Conservation (phyloP, 2,888 invertebrate species). For the Sisyra nigra region DNA sequence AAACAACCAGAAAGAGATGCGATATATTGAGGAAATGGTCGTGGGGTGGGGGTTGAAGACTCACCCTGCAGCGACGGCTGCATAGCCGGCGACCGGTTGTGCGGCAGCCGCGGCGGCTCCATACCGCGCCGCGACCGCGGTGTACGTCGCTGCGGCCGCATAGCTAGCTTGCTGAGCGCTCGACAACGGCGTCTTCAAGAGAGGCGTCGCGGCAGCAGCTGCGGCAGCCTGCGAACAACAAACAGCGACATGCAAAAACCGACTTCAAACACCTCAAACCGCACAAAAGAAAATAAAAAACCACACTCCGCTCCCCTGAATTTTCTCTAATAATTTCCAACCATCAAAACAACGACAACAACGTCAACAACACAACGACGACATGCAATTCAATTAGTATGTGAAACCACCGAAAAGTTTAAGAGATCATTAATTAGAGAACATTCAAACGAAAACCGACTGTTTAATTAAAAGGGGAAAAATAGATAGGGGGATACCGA, state of each 20-base stretch:
- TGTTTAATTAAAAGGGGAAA: no score
- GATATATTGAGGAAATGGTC: neutral
- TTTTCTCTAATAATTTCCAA: neutral
- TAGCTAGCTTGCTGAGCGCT: conserved; percentile 76
- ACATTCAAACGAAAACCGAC: no score
- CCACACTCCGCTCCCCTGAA: neutral
- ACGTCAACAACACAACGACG: conserved; percentile 3
- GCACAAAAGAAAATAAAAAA: neutral
- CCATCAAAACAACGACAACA: neutral
- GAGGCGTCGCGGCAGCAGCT: conserved; percentile 51
- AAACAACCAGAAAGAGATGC: neutral
- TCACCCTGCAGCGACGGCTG: conserved; percentile 54
- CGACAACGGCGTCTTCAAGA: conserved; percentile 70
- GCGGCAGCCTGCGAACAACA: conserved; percentile 30
- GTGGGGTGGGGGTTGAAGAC: conserved; percentile 16
- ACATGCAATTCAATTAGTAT: neutral
- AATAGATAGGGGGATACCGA: no score
- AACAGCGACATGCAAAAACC: conserved; percentile 13
- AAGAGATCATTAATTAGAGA: no score
- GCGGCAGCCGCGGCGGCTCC: conserved; percentile 61
- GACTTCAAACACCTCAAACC: no score
- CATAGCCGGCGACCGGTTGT: conserved; percentile 56
- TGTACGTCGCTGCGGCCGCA: conserved; percentile 75
- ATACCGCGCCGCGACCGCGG: conserved; percentile 71
- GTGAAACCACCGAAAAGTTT: neutral